Base-by-base conservation (phyloP, 1,140 invertebrate species). In the Neodiprion virginianus region DNA sequence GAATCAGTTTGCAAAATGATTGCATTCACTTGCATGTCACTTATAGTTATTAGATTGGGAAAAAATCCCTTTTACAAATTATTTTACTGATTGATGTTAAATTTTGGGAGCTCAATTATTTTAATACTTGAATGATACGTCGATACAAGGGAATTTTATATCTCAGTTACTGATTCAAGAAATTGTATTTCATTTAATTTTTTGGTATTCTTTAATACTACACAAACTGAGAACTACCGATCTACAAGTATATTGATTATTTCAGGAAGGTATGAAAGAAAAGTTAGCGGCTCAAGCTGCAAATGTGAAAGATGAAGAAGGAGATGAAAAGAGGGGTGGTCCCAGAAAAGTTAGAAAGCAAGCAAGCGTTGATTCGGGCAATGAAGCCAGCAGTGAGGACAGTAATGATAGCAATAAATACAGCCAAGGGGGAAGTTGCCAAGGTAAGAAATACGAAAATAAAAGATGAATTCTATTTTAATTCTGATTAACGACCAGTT, bases 371-470 rank as follows among this genome's bases (percentile, higher is more conserved):
- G 96, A 97, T 88, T 97, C 96, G 28, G 95, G 96, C 65, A 97
- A 97, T 87, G 96, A 98, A 87, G 95, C 95, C 0, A 97, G 95
- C 80, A 96, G 95, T 4, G 96, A 98, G 86, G 96, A 97, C 82
- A 97, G 96, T 82, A 97, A 97, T 82, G 96, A 97, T 80, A 96
- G 95, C 81, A 95, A 95, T 81, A 93, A 89, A 72, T 89, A 88
- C 70, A 89, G 87, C 67, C 89, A 89, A 79, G 86, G 84, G 75
- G 84, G 83, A 8, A 85, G 84, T 74, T 88, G 86, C 75, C 87
- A 88, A 85, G 88, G 88, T 88, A 79, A 77, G 67, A 50, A 71
- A 12, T 69, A 14, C 61, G 4, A 65, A 14, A 14, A 14, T 65
- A 65, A 12, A 82, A 84, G 83, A 79, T 79, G 66, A n/a, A 49